Evolutionary conservation across 2,888 invertebrate species (phyloP), one percentile per base, ranked within the genome.

Genomic region (Seira ritae): DNA sequence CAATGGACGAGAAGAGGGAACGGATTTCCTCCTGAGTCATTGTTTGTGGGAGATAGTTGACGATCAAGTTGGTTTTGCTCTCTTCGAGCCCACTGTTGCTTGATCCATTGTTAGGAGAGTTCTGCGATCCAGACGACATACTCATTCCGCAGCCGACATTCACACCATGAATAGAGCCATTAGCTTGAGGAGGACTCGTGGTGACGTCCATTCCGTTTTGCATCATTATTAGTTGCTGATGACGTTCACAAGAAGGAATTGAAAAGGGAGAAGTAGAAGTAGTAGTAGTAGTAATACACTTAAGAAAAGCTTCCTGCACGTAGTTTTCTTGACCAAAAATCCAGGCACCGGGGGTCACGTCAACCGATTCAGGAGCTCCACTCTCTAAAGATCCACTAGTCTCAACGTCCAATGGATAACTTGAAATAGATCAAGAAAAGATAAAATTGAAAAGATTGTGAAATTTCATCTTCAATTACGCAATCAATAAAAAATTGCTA

Each of bases 1-100:
- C 99, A 91, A 99, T 98, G 91, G 97, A 97, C 79, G 98, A 97
- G 92, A 99, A 99, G 77, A 99, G 93, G 80, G 98, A 97, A 87
- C 98, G 94, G 88, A 99, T 99, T 92, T 99, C 99, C 92, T 99
- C 99, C 92, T 99, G 99, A 80, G 98, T 98, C 99, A 99, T 99
- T 90, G 97, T 98, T 93, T 99, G 99, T 86, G 99, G 99, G 92
- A 99, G 94, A 92, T 99, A 99, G 93, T 99, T 99, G 90, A 99
- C 99, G 92, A 99, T 99, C 89, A 99, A 94, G 93, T 99, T 99
- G 90, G 99, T 99, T 93, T 97, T 96, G 90, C 96, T 97, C 93
- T 98, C 97, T 92, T 96, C 96, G 90, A 95, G 94, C 62, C 88
- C 88, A 82, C 88, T 88, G 90, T 95, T 95, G 66, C 92, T 92